Percentiles rank a stretch among this genome's conserved stretches.
Evolutionary conservation across 2,113 vertebrate species (phyloP).

Genomic region (Manacus vitellinus): DNA sequence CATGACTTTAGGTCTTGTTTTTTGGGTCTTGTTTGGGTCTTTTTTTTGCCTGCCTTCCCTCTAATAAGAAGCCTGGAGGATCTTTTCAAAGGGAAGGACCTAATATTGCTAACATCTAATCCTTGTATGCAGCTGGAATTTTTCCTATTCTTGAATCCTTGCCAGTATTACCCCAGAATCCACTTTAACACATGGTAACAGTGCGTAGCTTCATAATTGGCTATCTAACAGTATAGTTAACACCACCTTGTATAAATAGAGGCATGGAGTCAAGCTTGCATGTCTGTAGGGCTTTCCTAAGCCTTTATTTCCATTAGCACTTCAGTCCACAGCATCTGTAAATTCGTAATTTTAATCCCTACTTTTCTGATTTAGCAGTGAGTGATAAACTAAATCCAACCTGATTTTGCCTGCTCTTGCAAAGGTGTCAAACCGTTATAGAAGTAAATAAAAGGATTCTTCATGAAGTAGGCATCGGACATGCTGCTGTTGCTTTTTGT

Average conservation of each 20-base stretch:
- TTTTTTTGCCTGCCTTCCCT: background rate
- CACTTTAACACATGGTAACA: background rate
- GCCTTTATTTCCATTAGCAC: background rate
- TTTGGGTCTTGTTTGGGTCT: background rate
- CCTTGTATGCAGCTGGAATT: background rate
- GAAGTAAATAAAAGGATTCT: constrained; percentile 13
- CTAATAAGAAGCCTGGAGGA: background rate
- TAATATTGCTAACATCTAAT: background rate
- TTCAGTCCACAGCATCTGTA: background rate
- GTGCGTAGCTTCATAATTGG: background rate
- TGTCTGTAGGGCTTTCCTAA: background rate
- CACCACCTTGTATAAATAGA: background rate
- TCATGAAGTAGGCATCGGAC: background rate
- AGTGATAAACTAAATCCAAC: background rate
- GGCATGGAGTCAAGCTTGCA: background rate
- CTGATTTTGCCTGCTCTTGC: background rate
- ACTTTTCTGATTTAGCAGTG: background rate
- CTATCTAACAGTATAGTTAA: background rate
- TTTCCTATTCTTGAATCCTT: constrained; percentile 15
- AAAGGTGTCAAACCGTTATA: background rate
- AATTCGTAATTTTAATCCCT: background rate
- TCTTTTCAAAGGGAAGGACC: background rate
- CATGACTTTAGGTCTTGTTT: background rate
- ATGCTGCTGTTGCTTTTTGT: background rate
- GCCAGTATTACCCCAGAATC: background rate